These are phyloP conservation scores for Oreocharis arfaki DNA, from an alignment of 2,113 vertebrate genomes.

Conservation along the genomic window DNA sequence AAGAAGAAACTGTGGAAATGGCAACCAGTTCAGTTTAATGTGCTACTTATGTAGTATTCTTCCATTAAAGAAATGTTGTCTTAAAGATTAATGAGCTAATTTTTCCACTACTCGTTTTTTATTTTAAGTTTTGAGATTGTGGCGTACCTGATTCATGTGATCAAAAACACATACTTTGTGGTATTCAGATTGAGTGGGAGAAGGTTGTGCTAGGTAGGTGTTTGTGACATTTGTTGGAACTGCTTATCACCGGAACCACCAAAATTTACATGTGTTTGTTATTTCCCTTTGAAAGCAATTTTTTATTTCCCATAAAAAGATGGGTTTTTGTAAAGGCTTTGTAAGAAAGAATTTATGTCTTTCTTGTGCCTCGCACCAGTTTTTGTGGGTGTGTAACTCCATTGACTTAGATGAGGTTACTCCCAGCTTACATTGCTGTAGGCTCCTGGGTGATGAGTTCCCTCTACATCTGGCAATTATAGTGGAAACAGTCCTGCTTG, in stretches of 20 bases:
- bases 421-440: background rate
- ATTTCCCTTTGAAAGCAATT: slow-evolving; percentile 69
- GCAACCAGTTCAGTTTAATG: background rate
- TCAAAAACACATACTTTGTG: slow-evolving; percentile 39
- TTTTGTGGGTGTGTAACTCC: background rate
- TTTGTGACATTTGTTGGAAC: slow-evolving; percentile 69
- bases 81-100: slow-evolving; percentile 60
- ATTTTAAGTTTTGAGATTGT: slow-evolving; percentile 28
- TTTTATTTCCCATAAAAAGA: slow-evolving; percentile 61
- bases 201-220: slow-evolving; percentile 45
- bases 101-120: slow-evolving; percentile 27
- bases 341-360: background rate
- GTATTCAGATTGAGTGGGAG: slow-evolving; percentile 58
- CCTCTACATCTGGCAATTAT: background rate
- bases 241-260: slow-evolving; percentile 62
- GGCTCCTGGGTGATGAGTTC: background rate
- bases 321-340: slow-evolving; percentile 29
- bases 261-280: slow-evolving; percentile 67
- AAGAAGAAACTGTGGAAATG: slow-evolving; percentile 23
- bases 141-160: slow-evolving; percentile 42
- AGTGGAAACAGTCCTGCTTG: background rate
- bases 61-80: slow-evolving; percentile 31
- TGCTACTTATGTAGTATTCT: background rate
- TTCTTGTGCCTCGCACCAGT: background rate
- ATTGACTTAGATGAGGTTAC: background rate